Conservation (phyloP, 2,797 vertebrate species). For the Pterois miles region DNA sequence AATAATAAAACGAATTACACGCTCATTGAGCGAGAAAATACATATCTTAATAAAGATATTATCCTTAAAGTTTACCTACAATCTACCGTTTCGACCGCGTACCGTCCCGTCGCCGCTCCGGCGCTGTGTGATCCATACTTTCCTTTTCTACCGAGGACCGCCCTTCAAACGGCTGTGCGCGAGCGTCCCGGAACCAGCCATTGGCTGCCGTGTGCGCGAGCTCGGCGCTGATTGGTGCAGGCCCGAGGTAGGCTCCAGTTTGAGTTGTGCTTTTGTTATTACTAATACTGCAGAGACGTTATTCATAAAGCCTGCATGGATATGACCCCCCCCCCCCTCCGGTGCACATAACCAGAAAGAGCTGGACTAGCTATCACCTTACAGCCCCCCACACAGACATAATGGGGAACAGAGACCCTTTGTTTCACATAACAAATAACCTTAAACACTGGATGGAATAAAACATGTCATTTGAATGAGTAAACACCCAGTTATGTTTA, state of each 20-base stretch:
- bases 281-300: conserved; percentile 74
- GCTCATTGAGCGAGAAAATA: background rate
- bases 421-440: conserved; percentile 1
- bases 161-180: conserved; percentile 73
- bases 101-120: conserved; percentile 2
- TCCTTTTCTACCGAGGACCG: conserved; percentile 67
- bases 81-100: background rate
- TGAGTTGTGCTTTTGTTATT: conserved; percentile 83
- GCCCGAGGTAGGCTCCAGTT: conserved; percentile 65
- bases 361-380: conserved; percentile 26
- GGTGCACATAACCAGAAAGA: conserved; percentile 27
- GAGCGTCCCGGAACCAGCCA: conserved; percentile 47
- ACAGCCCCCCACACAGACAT: background rate
- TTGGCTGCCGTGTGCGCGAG: conserved; percentile 71
- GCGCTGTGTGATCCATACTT: conserved; percentile 54
- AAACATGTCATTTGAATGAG: no score
- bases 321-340: conserved; percentile 14
- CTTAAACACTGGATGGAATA: background rate
- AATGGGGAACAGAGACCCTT: background rate
- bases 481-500: no score
- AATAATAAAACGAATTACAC: fast-evolving
- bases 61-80: background rate
- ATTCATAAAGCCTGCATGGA: conserved; percentile 65
- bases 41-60: background rate
- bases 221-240: conserved; percentile 75